Percentiles rank a stretch among this genome's conserved stretches.
These are phyloP conservation scores for Euthynnus affinis DNA, from an alignment of 2,797 vertebrate genomes.

Conservation along the genomic window DNA sequence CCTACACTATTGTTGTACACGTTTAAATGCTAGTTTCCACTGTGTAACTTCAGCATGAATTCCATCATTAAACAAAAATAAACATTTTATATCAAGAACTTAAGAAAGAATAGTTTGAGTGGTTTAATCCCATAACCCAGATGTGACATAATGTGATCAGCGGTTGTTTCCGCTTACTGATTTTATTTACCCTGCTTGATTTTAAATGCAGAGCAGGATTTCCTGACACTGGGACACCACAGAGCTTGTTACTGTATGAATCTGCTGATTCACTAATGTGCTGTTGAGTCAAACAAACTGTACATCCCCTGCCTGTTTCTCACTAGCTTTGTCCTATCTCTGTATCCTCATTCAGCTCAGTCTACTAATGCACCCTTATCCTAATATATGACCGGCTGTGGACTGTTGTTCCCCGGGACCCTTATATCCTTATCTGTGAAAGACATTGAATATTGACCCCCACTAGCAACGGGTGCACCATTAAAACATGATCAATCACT, in stretches of 20 bases:
- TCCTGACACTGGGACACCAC: not conserved
- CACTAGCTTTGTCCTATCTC: not conserved
- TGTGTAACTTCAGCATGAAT: too few relatives aligned
- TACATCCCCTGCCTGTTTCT: not conserved
- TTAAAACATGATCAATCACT: conserved; percentile 38
- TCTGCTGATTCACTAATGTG: too few relatives aligned
- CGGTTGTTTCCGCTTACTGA: not conserved
- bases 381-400: not conserved
- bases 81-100: too few relatives aligned
- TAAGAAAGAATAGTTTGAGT: too few relatives aligned
- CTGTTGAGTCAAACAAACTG: too few relatives aligned
- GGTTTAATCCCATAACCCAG: too few relatives aligned
- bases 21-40: too few relatives aligned
- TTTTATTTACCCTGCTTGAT: not conserved
- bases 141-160: not conserved
- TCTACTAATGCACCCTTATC: not conserved
- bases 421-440: conserved; percentile 12
- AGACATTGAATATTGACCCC: conserved; percentile 17
- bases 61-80: too few relatives aligned
- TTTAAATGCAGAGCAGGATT: not conserved
- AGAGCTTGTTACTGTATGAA: not conserved
- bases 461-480: not conserved
- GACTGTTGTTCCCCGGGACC: not conserved
- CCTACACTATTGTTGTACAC: too few relatives aligned
- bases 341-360: not conserved